Percentiles rank a stretch among this genome's conserved stretches.
phyloP scores from a whole-genome alignment of 2,888 invertebrate genomes.

The Scotopteryx bipunctaria region DNA sequence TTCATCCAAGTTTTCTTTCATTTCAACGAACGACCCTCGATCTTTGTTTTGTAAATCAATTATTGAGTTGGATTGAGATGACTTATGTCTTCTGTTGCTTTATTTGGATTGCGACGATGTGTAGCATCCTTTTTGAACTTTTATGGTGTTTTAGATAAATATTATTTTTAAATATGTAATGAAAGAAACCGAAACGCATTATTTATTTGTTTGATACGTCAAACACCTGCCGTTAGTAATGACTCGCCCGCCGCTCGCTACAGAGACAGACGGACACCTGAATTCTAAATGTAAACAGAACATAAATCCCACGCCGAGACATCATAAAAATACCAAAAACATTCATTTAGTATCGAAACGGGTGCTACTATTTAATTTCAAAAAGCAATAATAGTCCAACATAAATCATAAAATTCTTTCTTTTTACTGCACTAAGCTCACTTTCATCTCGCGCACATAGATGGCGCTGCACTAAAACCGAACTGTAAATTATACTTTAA shows the following conservation, averaged over 20 bases:
- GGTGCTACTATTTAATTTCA: slow-evolving; percentile 61
- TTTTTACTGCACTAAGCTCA: slow-evolving; percentile 63
- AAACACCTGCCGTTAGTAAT: slow-evolving; percentile 34
- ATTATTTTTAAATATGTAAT: slow-evolving; percentile 24
- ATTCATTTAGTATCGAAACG: slow-evolving; percentile 51
- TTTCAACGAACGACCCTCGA: slow-evolving; percentile 34
- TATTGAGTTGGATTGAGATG: slow-evolving; percentile 32
- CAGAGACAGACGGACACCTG: slow-evolving; percentile 28
- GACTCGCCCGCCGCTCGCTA: slow-evolving; percentile 18
- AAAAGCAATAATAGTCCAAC: slow-evolving; percentile 59
- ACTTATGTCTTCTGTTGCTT: slow-evolving; percentile 27
- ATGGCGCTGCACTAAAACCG: slow-evolving; percentile 71
- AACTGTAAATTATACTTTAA: slow-evolving; percentile 77
- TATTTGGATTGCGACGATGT: slow-evolving; percentile 20
- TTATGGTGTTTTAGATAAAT: slow-evolving; percentile 9
- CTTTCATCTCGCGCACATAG: slow-evolving; percentile 72
- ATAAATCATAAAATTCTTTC: slow-evolving; percentile 75
- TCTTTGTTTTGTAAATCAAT: slow-evolving; percentile 39
- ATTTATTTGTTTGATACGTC: slow-evolving; percentile 25
- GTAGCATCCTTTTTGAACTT: slow-evolving; percentile 20
- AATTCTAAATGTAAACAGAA: slow-evolving; percentile 36
- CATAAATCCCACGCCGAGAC: slow-evolving; percentile 36
- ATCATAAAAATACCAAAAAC: slow-evolving; percentile 44
- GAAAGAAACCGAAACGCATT: slow-evolving; percentile 28
- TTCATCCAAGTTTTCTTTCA: slow-evolving; percentile 45